Evolutionary conservation across 2,797 vertebrate genomes (phyloP).

Genomic region (Scomberomorus guttatus): DNA sequence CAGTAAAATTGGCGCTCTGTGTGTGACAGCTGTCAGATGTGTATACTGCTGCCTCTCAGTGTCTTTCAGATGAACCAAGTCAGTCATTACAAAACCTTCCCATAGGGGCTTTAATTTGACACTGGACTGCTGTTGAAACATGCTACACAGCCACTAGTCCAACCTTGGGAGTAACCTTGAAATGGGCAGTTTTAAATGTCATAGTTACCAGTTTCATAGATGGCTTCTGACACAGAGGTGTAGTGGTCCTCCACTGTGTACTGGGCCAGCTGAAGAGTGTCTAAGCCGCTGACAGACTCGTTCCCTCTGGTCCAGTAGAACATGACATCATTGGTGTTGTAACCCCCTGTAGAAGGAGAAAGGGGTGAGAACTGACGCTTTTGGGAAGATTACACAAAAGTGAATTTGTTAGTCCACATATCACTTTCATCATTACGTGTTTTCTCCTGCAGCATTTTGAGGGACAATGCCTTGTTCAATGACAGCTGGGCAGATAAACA

Average conservation of each 20-base stretch:
- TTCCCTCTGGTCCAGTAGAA: slow-evolving; percentile 96
- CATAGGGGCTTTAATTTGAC: background rate
- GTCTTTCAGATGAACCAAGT: no score
- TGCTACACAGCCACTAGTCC: background rate
- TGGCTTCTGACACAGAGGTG: slow-evolving; percentile 92
- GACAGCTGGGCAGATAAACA: background rate
- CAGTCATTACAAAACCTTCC: background rate
- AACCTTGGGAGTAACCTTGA: background rate
- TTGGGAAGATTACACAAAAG: background rate
- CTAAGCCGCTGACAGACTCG: slow-evolving; percentile 92
- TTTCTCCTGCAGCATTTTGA: background rate
- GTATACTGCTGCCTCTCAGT: no score
- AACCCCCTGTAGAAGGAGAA: slow-evolving; percentile 87
- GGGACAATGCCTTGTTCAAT: background rate
- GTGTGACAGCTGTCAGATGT: no score
- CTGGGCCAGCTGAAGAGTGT: slow-evolving; percentile 91
- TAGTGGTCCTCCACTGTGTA: slow-evolving; percentile 95
- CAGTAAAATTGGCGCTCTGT: no score
- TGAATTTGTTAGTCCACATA: background rate
- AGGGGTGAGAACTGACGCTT: background rate
- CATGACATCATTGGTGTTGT: slow-evolving; percentile 93
- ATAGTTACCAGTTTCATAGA: slow-evolving; percentile 91
- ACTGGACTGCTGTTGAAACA: background rate
- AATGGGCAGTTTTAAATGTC: background rate
- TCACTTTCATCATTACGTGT: no score